These are phyloP conservation scores for Tiliacea citrago DNA, from an alignment of 2,888 invertebrate species.

Conservation along the genomic window DNA sequence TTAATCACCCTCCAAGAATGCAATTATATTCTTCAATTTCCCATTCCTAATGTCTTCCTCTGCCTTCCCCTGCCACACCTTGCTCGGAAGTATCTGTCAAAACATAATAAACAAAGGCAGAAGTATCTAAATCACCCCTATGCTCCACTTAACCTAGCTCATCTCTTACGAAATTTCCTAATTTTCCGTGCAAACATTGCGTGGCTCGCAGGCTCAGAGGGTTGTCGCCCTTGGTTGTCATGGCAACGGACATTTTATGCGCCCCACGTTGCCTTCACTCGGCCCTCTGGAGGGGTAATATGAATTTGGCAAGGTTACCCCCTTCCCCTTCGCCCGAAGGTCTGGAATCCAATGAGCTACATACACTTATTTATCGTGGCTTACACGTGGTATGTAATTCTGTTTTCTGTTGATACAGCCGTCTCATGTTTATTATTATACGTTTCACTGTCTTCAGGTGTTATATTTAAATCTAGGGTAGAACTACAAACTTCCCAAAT, in stretches of 20 bases:
- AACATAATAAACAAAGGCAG: slow-evolving; percentile 30
- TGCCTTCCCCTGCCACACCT: neutral
- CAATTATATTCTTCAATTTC: slow-evolving; percentile 12
- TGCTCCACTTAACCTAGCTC: slow-evolving; percentile 51
- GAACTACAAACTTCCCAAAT: slow-evolving; percentile 13
- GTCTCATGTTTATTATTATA: slow-evolving; percentile 43
- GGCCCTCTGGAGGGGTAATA: slow-evolving; percentile 68
- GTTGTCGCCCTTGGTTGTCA: slow-evolving; percentile 87
- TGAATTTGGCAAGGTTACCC: slow-evolving; percentile 77
- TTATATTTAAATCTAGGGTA: slow-evolving; percentile 17
- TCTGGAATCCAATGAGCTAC: slow-evolving; percentile 66
- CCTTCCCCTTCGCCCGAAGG: slow-evolving; percentile 60
- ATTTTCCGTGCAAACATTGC: slow-evolving; percentile 70
- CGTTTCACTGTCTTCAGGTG: slow-evolving; percentile 21
- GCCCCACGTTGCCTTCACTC: slow-evolving; percentile 77
- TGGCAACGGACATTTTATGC: slow-evolving; percentile 85
- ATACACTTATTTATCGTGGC: slow-evolving; percentile 64
- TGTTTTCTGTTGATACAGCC: slow-evolving; percentile 46
- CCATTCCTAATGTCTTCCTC: neutral
- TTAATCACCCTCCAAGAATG: neutral
- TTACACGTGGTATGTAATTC: slow-evolving; percentile 61
- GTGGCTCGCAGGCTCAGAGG: slow-evolving; percentile 72
- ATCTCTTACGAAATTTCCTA: slow-evolving; percentile 67
- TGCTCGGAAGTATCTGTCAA: slow-evolving; percentile 15
- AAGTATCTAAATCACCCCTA: slow-evolving; percentile 44